phyloP scores from a whole-genome alignment of 2,888 invertebrate species.

The Pomacea canaliculata region DNA sequence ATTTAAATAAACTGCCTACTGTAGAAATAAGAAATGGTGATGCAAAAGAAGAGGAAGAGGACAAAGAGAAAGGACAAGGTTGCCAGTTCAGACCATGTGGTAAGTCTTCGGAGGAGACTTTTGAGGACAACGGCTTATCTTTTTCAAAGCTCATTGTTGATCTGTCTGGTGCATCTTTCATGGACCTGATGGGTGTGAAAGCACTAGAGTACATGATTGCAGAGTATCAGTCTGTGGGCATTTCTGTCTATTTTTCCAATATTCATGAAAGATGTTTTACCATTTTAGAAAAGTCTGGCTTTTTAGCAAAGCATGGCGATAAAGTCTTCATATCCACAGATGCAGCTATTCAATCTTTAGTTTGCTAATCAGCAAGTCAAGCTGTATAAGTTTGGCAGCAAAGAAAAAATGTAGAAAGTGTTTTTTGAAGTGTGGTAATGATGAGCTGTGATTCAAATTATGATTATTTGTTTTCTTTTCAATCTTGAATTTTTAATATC shows the following conservation, averaged over 20 bases:
- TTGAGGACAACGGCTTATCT: background rate
- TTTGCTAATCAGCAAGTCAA: no score
- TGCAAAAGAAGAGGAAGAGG: no score
- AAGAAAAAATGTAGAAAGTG: no score
- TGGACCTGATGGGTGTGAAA: constrained; percentile 34
- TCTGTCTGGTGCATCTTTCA: constrained; percentile 30
- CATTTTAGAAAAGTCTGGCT: constrained; percentile 30
- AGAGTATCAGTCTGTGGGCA: constrained; percentile 23
- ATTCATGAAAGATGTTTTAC: constrained; percentile 28
- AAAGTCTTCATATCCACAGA: constrained; percentile 25
- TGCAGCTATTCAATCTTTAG: constrained; percentile 16
- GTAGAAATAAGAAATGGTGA: background rate
- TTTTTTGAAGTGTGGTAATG: no score
- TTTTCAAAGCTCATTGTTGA: constrained; percentile 23
- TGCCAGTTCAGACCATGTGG: background rate
- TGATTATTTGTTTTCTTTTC: no score
- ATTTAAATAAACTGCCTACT: background rate
- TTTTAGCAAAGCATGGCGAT: constrained; percentile 27
- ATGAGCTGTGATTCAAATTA: no score
- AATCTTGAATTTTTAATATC: no score
- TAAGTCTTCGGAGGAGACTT: background rate
- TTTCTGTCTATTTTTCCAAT: constrained; percentile 18
- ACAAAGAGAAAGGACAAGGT: background rate
- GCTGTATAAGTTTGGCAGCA: no score
- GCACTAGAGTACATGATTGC: constrained; percentile 31